Percentiles rank a stretch among this genome's conserved stretches.
Conservation (phyloP, 2,888 invertebrate species). For the Leptinotarsa juncta region DNA sequence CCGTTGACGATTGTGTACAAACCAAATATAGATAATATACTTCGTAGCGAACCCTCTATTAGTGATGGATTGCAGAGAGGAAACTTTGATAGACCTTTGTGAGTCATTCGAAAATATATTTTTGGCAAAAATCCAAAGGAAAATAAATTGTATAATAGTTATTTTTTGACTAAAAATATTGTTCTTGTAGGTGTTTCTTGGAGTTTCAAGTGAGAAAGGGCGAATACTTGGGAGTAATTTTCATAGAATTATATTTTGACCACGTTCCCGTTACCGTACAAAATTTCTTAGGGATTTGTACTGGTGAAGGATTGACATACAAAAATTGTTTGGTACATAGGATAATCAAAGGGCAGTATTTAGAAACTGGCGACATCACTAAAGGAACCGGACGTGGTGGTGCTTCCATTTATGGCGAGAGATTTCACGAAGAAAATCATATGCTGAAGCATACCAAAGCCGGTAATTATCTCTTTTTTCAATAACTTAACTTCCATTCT, state of each 20-base stretch:
- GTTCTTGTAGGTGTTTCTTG: constrained; percentile 58
- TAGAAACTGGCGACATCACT: constrained; percentile 70
- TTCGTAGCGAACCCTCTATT: constrained; percentile 57
- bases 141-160: too few relatives aligned
- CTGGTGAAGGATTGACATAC: constrained; percentile 56
- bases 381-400: constrained; percentile 68
- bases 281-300: constrained; percentile 63
- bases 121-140: too few relatives aligned
- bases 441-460: constrained; percentile 64
- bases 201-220: constrained; percentile 61
- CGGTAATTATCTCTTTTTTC: constrained; percentile 53
- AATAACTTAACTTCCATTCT: too few relatives aligned
- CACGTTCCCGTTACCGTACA: constrained; percentile 62
- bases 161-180: neutral
- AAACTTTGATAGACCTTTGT: constrained; percentile 46
- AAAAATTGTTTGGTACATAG: constrained; percentile 65
- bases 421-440: constrained; percentile 66
- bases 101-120: constrained; percentile 22
- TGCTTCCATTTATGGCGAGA: constrained; percentile 66
- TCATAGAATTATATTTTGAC: constrained; percentile 63
- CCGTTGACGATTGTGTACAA: constrained; percentile 55
- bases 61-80: constrained; percentile 50
- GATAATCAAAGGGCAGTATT: constrained; percentile 66
- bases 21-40: constrained; percentile 52
- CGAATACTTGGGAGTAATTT: constrained; percentile 59